A percentile compares a stretch with the other conserved stretches of the same genome.
Conservation (phyloP, 2,888 invertebrate genomes). For the Rhogogaster chlorosoma region DNA sequence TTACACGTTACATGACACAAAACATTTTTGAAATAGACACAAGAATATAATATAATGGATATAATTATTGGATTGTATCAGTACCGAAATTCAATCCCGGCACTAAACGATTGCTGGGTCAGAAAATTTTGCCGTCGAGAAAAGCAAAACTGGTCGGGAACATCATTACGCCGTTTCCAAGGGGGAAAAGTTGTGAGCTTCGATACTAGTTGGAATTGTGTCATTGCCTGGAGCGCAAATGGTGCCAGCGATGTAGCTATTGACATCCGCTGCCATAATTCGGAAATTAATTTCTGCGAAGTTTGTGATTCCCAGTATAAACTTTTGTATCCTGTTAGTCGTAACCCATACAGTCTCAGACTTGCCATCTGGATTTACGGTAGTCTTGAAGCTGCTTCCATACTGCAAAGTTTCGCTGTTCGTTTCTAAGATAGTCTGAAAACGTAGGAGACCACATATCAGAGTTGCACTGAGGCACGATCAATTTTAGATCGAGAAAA, state of each 20-base stretch:
- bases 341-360: slow-evolving; percentile 70
- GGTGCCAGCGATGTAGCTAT: slow-evolving; percentile 80
- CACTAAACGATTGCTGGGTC: too few relatives aligned
- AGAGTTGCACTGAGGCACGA: too few relatives aligned
- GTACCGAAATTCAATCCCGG: too few relatives aligned
- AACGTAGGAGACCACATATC: background rate
- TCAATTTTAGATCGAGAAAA: too few relatives aligned
- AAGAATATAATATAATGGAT: too few relatives aligned
- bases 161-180: background rate
- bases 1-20: too few relatives aligned
- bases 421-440: slow-evolving; percentile 76
- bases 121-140: too few relatives aligned
- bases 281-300: slow-evolving; percentile 84
- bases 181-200: background rate
- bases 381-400: slow-evolving; percentile 74
- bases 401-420: slow-evolving; percentile 75
- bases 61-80: too few relatives aligned
- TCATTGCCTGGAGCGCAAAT: slow-evolving; percentile 76
- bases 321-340: slow-evolving; percentile 69
- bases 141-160: too few relatives aligned
- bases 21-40: too few relatives aligned
- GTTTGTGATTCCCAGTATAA: slow-evolving; percentile 68
- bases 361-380: slow-evolving; percentile 49
- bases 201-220: background rate
- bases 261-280: slow-evolving; percentile 84